These are phyloP conservation scores for Peromyscus melanophrys DNA, from an alignment of 2,797 vertebrate genomes.

Conservation along the genomic window DNA sequence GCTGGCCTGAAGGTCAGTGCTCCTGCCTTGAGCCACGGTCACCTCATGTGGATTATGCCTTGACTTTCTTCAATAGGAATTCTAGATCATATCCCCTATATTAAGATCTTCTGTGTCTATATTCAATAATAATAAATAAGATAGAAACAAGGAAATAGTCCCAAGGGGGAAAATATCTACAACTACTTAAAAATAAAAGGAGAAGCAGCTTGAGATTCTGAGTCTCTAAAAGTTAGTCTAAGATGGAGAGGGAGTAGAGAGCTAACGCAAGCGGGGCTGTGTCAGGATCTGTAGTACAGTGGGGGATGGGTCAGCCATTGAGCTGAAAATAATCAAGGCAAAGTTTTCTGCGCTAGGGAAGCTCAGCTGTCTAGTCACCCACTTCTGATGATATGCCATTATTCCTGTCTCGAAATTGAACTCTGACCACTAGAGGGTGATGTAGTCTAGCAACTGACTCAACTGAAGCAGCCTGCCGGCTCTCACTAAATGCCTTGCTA, in stretches of 20 bases:
- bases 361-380: background rate
- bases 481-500: background rate
- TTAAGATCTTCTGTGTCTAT: background rate
- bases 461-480: background rate
- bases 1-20: background rate
- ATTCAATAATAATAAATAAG: background rate
- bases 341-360: background rate
- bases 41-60: background rate
- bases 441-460: constrained; percentile 23
- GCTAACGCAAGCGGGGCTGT: background rate
- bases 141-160: background rate
- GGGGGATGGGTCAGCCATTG: background rate
- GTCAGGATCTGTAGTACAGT: background rate
- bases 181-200: background rate
- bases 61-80: background rate
- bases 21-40: background rate
- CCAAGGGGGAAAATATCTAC: background rate
- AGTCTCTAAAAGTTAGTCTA: background rate
- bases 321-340: background rate
- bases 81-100: background rate
- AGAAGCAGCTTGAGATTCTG: background rate
- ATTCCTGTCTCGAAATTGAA: background rate
- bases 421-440: constrained; percentile 73
- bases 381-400: background rate
- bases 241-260: background rate